Conservation (phyloP, 2,888 invertebrate genomes). For the Pachymerium ferrugineum region DNA sequence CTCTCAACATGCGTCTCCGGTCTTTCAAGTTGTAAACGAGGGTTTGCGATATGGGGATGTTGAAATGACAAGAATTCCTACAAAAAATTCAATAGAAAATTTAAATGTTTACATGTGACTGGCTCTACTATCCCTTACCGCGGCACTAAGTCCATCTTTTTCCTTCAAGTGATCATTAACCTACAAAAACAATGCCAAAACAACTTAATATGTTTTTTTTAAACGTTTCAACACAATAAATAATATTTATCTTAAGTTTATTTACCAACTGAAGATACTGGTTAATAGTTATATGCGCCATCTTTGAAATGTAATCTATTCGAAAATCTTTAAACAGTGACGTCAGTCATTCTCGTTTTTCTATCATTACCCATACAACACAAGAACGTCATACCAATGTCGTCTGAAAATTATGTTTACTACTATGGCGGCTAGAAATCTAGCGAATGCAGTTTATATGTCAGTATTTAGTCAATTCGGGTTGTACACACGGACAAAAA, state of each 20-base stretch:
- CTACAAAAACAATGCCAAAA: neutral
- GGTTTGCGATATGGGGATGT: constrained; percentile 65
- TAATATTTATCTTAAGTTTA: neutral
- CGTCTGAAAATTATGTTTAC: no score
- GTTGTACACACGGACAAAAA: neutral
- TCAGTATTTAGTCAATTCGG: no score
- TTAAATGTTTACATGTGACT: neutral
- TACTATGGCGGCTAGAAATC: neutral
- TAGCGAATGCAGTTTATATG: no score
- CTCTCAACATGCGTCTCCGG: constrained; percentile 66
- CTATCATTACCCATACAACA: neutral
- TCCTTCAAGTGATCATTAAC: neutral
- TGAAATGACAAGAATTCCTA: constrained; percentile 48
- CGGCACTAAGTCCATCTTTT: neutral
- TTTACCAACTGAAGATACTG: constrained; percentile 36
- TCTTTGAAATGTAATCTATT: neutral
- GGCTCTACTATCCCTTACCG: neutral
- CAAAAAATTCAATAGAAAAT: constrained; percentile 8
- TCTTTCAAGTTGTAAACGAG: constrained; percentile 62
- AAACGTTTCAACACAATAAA: no score
- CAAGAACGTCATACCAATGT: neutral
- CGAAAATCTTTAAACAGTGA: no score
- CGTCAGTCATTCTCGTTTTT: no score
- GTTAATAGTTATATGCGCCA: constrained; percentile 35
- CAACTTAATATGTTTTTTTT: no score